These are phyloP conservation scores for Thaumetopoea pityocampa DNA, from an alignment of 1,140 invertebrate genomes.

Conservation along the genomic window DNA sequence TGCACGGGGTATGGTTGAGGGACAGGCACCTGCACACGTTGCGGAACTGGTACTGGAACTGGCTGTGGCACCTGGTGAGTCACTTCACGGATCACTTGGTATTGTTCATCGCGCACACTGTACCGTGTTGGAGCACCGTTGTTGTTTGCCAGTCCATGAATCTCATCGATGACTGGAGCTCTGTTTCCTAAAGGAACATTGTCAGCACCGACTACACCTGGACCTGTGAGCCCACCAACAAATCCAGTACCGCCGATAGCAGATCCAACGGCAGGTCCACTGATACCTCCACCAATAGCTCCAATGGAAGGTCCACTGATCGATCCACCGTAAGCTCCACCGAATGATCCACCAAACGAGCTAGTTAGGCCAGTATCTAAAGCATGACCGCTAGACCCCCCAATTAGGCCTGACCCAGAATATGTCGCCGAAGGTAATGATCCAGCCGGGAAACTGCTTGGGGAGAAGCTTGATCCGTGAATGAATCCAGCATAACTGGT, in stretches of 20 bases:
- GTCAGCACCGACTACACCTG: slow-evolving; percentile 21
- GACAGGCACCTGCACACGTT: slow-evolving; percentile 57
- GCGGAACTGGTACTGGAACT: slow-evolving; percentile 54
- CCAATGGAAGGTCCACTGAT: background rate
- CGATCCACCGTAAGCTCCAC: slow-evolving; percentile 9
- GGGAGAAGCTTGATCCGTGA: slow-evolving; percentile 54
- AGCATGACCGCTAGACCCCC: slow-evolving; percentile 8
- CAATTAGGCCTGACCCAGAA: slow-evolving; percentile 29
- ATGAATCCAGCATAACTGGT: slow-evolving; percentile 45
- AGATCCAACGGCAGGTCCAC: background rate
- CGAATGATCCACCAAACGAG: slow-evolving; percentile 13
- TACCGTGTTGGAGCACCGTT: slow-evolving; percentile 60
- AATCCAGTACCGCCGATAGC: background rate
- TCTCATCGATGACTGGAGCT: slow-evolving; percentile 57
- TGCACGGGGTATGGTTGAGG: slow-evolving; percentile 69
- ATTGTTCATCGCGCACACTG: slow-evolving; percentile 51
- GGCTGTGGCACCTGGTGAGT: slow-evolving; percentile 62
- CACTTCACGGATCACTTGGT: slow-evolving; percentile 54
- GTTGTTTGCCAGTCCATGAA: slow-evolving; percentile 56
- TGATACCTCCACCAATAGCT: too few species aligned
- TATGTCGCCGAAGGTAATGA: slow-evolving; percentile 57
- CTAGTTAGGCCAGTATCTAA: slow-evolving; percentile 19
- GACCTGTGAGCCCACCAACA: slow-evolving; percentile 5
- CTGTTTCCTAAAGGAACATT: slow-evolving; percentile 43
- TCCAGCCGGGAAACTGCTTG: slow-evolving; percentile 57